Conservation (phyloP, 2,888 invertebrate genomes). For the Catocala fraxini region DNA sequence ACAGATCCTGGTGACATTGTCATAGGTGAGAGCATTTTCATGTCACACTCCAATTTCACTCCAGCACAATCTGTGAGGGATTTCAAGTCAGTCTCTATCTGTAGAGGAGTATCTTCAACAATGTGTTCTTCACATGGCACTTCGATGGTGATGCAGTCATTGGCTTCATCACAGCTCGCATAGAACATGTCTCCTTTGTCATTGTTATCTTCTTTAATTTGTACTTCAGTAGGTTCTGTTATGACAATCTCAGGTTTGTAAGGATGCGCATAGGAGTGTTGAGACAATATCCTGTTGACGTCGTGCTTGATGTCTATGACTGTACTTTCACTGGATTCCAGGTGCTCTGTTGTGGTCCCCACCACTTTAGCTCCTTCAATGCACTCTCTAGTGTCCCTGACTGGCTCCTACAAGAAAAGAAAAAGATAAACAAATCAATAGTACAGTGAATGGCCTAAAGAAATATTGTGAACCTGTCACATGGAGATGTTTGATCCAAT, state of each 20-base stretch:
- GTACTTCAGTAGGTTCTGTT: conserved; percentile 52
- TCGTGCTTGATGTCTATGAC: conserved; percentile 82
- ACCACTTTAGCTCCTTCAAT: conserved; percentile 91
- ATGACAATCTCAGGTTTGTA: conserved; percentile 65
- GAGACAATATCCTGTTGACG: conserved; percentile 81
- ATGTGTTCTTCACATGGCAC: conserved; percentile 89
- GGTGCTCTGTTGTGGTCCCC: conserved; percentile 94
- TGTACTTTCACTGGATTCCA: conserved; percentile 93
- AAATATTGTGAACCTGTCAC: too few species aligned
- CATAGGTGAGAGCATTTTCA: conserved; percentile 83
- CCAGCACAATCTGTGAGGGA: conserved; percentile 62
- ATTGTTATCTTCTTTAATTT: conserved; percentile 70
- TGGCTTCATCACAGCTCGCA: conserved; percentile 91
- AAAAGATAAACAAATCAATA: neutral
- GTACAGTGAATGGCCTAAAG: too few species aligned
- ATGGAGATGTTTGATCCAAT: too few species aligned
- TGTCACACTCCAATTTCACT: conserved; percentile 72
- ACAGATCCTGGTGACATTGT: conserved; percentile 71
- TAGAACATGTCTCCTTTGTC: conserved; percentile 89
- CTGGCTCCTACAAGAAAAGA: conserved; percentile 68
- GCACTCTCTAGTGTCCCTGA: conserved; percentile 74
- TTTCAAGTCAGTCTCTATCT: conserved; percentile 69
- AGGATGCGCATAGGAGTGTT: conserved; percentile 86
- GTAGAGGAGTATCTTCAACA: conserved; percentile 67
- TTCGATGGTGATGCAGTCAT: conserved; percentile 92